phyloP scores from a whole-genome alignment of 2,797 vertebrate species.

The Phylloscopus collybita region DNA sequence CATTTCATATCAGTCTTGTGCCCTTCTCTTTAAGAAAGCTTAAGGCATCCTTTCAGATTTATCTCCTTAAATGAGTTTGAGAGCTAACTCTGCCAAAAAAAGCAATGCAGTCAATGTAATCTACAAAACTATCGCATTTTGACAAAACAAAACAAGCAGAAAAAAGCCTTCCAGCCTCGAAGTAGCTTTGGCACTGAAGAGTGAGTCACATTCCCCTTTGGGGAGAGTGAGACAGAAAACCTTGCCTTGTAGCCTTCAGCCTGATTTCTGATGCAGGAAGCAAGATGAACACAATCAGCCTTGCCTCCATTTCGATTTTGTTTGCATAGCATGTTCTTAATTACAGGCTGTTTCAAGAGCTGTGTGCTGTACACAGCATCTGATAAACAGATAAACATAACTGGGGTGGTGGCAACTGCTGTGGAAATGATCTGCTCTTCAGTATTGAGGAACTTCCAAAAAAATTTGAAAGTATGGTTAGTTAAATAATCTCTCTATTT shows the following conservation, averaged over 20 bases:
- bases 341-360: slow-evolving; percentile 66
- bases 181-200: neutral
- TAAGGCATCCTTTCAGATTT: neutral
- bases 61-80: neutral
- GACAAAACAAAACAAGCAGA: neutral
- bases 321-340: slow-evolving; percentile 72
- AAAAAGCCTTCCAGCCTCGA: neutral
- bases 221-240: neutral
- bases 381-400: slow-evolving; percentile 71
- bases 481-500: neutral
- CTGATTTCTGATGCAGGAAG: slow-evolving; percentile 52
- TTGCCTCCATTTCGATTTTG: slow-evolving; percentile 54
- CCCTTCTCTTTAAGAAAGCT: neutral
- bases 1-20: neutral
- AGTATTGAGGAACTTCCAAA: neutral
- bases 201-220: slow-evolving; percentile 43
- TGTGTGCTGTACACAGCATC: slow-evolving; percentile 52
- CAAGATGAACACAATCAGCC: slow-evolving; percentile 53
- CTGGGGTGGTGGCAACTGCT: neutral
- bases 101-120: neutral
- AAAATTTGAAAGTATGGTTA: neutral
- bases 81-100: neutral
- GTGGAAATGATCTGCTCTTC: slow-evolving; percentile 20
- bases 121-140: neutral
- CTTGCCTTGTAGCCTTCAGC: neutral